phyloP scores from a whole-genome alignment of 2,113 vertebrate species.

The Triplophysa dalaica region DNA sequence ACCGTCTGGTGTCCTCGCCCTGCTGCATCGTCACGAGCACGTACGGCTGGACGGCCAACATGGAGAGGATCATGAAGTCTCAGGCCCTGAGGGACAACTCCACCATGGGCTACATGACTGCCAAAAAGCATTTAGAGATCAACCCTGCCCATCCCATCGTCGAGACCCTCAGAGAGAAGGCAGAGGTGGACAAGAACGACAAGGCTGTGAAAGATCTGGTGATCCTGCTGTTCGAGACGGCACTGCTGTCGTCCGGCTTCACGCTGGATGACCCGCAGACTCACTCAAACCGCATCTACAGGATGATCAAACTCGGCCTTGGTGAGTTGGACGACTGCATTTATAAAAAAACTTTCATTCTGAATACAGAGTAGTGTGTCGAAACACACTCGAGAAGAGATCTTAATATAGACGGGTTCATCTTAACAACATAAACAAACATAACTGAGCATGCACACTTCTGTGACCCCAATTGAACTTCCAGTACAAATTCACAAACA shows the following conservation, averaged over 20 bases:
- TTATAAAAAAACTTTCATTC: no score
- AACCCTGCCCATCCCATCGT: slow-evolving; percentile 78
- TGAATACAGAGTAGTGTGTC: no score
- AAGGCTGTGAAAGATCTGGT: slow-evolving; percentile 82
- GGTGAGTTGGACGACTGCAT: slow-evolving; percentile 63
- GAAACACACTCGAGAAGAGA: no score
- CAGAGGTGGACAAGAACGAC: slow-evolving; percentile 80
- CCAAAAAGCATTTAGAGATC: slow-evolving; percentile 81
- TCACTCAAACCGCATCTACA: slow-evolving; percentile 82
- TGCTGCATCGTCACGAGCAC: slow-evolving; percentile 84
- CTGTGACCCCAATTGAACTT: no score
- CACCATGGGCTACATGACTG: slow-evolving; percentile 83
- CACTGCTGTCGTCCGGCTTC: slow-evolving; percentile 80
- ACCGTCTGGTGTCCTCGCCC: slow-evolving; percentile 76
- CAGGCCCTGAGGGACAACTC: slow-evolving; percentile 80
- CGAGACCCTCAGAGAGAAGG: slow-evolving; percentile 77
- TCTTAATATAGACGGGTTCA: background rate
- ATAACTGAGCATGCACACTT: no score
- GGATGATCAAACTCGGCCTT: slow-evolving; percentile 83
- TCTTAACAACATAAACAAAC: background rate
- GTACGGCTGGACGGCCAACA: slow-evolving; percentile 83
- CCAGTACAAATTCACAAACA: no score
- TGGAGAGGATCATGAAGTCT: slow-evolving; percentile 85
- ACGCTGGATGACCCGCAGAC: slow-evolving; percentile 82
- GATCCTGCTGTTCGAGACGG: slow-evolving; percentile 78